phyloP scores from a whole-genome alignment of 2,888 invertebrate species.

The Creontiades dilutus region DNA sequence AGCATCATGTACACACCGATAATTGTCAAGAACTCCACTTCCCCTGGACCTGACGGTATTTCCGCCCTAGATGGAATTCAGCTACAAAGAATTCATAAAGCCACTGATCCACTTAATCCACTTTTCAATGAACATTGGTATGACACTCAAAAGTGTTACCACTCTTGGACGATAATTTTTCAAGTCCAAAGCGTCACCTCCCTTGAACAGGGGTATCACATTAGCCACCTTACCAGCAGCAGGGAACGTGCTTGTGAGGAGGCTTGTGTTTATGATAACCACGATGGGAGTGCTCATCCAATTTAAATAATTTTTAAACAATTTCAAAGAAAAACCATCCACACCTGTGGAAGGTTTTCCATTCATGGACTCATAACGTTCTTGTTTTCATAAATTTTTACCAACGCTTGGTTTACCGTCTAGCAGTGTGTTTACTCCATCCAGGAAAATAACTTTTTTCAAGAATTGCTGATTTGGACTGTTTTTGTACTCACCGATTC shows the following conservation, averaged over 20 bases:
- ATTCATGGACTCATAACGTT: too few relatives aligned
- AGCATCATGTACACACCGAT: too few relatives aligned
- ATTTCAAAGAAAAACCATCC: conserved; percentile 31
- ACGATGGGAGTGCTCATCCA: neutral
- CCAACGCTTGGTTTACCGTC: too few relatives aligned
- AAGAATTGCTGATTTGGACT: too few relatives aligned
- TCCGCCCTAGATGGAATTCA: too few relatives aligned
- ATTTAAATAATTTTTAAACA: conserved; percentile 12
- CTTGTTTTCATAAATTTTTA: too few relatives aligned
- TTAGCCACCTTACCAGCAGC: conserved; percentile 69
- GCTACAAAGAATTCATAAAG: conserved; percentile 43
- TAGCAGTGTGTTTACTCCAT: too few relatives aligned
- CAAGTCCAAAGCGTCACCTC: conserved; percentile 44
- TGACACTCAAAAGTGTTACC: conserved; percentile 63
- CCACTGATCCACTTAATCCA: conserved; percentile 56
- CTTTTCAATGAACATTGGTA: conserved; percentile 70
- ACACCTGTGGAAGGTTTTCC: conserved; percentile 46
- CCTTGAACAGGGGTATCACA: conserved; percentile 70
- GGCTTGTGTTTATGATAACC: conserved; percentile 70
- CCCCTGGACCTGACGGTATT: too few relatives aligned
- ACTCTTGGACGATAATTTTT: conserved; percentile 70
- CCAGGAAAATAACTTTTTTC: too few relatives aligned
- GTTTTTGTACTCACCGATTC: too few relatives aligned
- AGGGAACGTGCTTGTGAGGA: conserved; percentile 68
- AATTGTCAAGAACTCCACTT: too few relatives aligned